Evolutionary conservation across 2,888 invertebrate genomes (phyloP).

Genomic region (Pharmacophagus antenor): DNA sequence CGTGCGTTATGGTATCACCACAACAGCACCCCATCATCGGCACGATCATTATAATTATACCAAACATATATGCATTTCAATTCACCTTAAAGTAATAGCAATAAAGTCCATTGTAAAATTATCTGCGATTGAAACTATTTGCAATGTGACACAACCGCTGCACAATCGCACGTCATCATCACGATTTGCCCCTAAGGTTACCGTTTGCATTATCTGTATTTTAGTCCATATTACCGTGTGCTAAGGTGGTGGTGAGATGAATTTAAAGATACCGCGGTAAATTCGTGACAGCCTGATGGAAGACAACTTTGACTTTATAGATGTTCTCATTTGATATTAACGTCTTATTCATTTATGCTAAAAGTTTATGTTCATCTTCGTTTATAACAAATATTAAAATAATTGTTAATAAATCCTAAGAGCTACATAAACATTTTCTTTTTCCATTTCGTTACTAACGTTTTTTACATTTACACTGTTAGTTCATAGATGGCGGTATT

Average conservation of each 20-base stretch:
- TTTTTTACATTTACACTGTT: no score
- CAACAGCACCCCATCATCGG: conserved; percentile 36
- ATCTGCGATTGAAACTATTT: background rate
- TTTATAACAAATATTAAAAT: no score
- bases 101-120: conserved; percentile 7
- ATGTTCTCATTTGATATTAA: conserved; percentile 33
- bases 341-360: conserved; percentile 34
- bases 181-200: conserved; percentile 54
- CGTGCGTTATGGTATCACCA: conserved; percentile 38
- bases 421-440: background rate
- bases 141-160: conserved; percentile 37
- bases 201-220: conserved; percentile 31
- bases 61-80: conserved; percentile 20
- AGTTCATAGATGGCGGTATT: conserved; percentile 37
- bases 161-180: conserved; percentile 51
- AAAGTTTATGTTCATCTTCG: background rate
- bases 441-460: no score
- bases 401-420: background rate
- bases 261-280: conserved; percentile 32
- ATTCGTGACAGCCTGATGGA: conserved; percentile 35
- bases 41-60: conserved; percentile 37
- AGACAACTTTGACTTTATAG: conserved; percentile 36
- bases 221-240: conserved; percentile 23
- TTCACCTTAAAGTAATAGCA: background rate
- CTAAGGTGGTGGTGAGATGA: conserved; percentile 29